Percentiles rank a stretch among this genome's conserved stretches.
Evolutionary conservation across 2,888 invertebrate genomes (phyloP).

Genomic region (Trissoscelio sp.): DNA sequence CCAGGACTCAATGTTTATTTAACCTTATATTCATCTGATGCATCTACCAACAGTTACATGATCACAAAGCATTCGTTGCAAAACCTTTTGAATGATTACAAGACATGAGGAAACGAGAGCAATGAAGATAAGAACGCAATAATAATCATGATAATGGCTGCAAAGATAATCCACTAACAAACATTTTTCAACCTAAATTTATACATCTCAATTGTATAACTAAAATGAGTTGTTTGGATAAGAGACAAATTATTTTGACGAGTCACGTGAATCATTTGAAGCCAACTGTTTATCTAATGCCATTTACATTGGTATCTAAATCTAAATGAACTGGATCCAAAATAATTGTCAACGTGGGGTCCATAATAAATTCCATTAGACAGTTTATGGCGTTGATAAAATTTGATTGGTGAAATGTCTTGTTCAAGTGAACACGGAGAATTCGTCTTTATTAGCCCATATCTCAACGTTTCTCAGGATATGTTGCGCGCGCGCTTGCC

Average conservation of each 20-base stretch:
- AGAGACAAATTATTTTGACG: constrained; percentile 2
- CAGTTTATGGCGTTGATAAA: constrained; percentile 47
- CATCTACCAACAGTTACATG: no score
- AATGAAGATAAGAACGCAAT: no score
- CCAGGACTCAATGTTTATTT: no score
- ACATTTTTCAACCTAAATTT: no score
- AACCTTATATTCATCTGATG: no score
- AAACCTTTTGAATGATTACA: no score
- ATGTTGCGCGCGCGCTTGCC: constrained; percentile 20
- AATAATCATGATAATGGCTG: no score
- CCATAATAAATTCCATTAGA: constrained; percentile 38
- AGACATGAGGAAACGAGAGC: no score
- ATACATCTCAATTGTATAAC: no score
- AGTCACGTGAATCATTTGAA: constrained; percentile 7
- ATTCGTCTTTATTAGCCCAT: constrained; percentile 61
- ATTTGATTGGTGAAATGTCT: constrained; percentile 51
- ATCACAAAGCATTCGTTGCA: no score
- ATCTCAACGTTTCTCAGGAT: constrained; percentile 32
- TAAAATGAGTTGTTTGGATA: background rate
- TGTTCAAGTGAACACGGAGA: constrained; percentile 5
- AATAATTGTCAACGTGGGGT: constrained; percentile 55
- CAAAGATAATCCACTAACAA: no score
- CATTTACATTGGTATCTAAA: constrained; percentile 27
- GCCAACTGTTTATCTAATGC: constrained; percentile 8
- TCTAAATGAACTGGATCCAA: constrained; percentile 40